phyloP scores from a whole-genome alignment of 2,797 vertebrate species.

The Champsocephalus esox region DNA sequence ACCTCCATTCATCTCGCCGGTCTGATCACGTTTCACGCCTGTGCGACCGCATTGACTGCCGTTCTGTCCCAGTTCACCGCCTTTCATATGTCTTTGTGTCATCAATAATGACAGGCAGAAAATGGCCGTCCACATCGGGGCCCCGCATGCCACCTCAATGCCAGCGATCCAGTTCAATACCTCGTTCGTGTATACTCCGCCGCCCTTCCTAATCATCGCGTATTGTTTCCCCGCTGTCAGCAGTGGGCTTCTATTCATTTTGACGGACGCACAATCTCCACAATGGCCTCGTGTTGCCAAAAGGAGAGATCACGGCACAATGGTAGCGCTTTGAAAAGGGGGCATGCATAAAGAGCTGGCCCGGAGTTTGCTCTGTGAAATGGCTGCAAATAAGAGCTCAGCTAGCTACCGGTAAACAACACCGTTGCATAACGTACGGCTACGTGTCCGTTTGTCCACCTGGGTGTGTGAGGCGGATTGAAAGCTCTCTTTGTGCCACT shows the following conservation, averaged over 20 bases:
- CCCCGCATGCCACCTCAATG: slow-evolving; percentile 27
- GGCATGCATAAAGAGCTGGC: slow-evolving; percentile 51
- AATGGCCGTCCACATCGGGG: slow-evolving; percentile 44
- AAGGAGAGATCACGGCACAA: slow-evolving; percentile 62
- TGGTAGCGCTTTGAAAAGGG: slow-evolving; percentile 48
- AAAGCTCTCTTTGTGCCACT: slow-evolving; percentile 45
- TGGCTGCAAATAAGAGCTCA: slow-evolving; percentile 35
- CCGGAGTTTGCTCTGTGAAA: slow-evolving; percentile 35
- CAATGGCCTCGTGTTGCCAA: slow-evolving; percentile 49
- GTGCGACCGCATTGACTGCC: slow-evolving; percentile 55
- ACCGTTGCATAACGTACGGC: slow-evolving; percentile 28
- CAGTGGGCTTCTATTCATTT: slow-evolving; percentile 56
- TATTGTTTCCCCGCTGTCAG: slow-evolving; percentile 51
- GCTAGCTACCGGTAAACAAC: slow-evolving; percentile 22
- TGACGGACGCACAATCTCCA: slow-evolving; percentile 48
- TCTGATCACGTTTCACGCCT: slow-evolving; percentile 77
- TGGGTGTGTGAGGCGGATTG: slow-evolving; percentile 29
- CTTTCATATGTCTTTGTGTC: slow-evolving; percentile 64
- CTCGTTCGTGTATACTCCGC: slow-evolving; percentile 11
- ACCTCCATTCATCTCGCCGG: slow-evolving; percentile 64
- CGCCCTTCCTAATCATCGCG: not conserved
- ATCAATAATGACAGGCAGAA: slow-evolving; percentile 66
- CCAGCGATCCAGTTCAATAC: slow-evolving; percentile 37
- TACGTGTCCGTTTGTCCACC: slow-evolving; percentile 30
- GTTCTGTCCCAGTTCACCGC: slow-evolving; percentile 62